phyloP scores from a whole-genome alignment of 2,888 invertebrate genomes.

The Elaeidobius kamerunicus region DNA sequence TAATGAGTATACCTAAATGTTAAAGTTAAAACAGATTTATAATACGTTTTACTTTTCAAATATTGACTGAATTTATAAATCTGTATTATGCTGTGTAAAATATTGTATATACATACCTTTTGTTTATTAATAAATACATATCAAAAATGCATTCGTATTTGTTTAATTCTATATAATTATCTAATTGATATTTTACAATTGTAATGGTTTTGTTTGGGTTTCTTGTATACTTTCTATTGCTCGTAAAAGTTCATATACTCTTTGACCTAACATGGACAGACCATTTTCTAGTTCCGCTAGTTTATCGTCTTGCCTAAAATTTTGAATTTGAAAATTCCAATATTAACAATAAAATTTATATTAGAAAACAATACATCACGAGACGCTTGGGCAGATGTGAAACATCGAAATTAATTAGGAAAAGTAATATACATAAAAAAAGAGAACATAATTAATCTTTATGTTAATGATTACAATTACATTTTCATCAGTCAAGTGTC shows the following conservation, averaged over 20 bases:
- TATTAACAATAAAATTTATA: too few species aligned
- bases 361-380: too few species aligned
- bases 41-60: conserved; percentile 35
- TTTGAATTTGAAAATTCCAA: too few species aligned
- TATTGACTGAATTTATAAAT: conserved; percentile 40
- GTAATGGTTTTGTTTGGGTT: not conserved
- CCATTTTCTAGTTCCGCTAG: conserved; percentile 39
- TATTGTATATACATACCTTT: conserved; percentile 35
- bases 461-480: too few species aligned
- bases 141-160: conserved; percentile 33
- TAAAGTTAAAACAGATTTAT: conserved; percentile 35
- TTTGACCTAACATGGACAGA: conserved; percentile 19
- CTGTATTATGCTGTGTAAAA: conserved; percentile 39
- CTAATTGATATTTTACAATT: not conserved
- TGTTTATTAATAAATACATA: conserved; percentile 37
- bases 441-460: too few species aligned
- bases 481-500: too few species aligned
- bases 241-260: conserved; percentile 20
- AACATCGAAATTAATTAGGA: too few species aligned
- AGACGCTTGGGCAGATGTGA: too few species aligned
- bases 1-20: conserved; percentile 19
- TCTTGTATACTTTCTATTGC: conserved; percentile 21
- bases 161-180: conserved; percentile 3
- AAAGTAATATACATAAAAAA: too few species aligned
- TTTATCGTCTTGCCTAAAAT: conserved; percentile 44